phyloP scores from a whole-genome alignment of 2,113 vertebrate genomes.

The Nothobranchius kuhntae region DNA sequence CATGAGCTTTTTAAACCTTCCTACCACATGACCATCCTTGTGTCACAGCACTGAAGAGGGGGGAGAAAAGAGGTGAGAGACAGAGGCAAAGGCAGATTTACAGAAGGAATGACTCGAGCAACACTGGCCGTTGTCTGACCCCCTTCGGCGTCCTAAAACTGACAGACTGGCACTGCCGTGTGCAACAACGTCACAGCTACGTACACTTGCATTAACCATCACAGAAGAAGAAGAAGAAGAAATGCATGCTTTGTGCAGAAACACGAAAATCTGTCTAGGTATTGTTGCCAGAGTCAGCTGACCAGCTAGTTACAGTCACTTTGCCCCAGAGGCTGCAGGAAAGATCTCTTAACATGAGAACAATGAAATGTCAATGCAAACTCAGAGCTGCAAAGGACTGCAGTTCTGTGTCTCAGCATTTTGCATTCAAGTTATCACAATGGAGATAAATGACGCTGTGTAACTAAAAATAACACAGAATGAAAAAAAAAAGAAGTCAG shows the following conservation, averaged over 20 bases:
- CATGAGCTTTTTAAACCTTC: slow-evolving; percentile 43
- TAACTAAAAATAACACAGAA: neutral
- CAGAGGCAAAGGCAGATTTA: slow-evolving; percentile 7
- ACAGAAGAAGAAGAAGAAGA: slow-evolving; percentile 18
- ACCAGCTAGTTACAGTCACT: slow-evolving; percentile 39
- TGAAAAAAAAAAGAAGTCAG: neutral
- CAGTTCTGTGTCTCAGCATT: neutral
- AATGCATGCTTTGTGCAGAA: slow-evolving; percentile 33
- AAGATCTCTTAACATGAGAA: slow-evolving; percentile 28
- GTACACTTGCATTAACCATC: neutral
- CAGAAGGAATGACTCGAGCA: slow-evolving; percentile 18
- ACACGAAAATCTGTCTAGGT: slow-evolving; percentile 17
- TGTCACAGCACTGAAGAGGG: slow-evolving; percentile 28
- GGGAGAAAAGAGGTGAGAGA: neutral
- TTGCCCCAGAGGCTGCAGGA: slow-evolving; percentile 16
- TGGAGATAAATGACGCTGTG: slow-evolving; percentile 2
- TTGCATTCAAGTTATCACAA: neutral
- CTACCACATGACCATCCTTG: slow-evolving; percentile 32
- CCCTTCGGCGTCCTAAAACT: slow-evolving; percentile 11
- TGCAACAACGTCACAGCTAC: slow-evolving; percentile 4
- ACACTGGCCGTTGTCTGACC: slow-evolving; percentile 60
- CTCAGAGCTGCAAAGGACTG: slow-evolving; percentile 20
- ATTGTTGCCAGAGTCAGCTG: slow-evolving; percentile 26
- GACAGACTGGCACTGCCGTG: neutral
- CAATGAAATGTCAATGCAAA: slow-evolving; percentile 54